Conservation (phyloP, 2,113 vertebrate genomes). For the Macrotis lagotis region DNA sequence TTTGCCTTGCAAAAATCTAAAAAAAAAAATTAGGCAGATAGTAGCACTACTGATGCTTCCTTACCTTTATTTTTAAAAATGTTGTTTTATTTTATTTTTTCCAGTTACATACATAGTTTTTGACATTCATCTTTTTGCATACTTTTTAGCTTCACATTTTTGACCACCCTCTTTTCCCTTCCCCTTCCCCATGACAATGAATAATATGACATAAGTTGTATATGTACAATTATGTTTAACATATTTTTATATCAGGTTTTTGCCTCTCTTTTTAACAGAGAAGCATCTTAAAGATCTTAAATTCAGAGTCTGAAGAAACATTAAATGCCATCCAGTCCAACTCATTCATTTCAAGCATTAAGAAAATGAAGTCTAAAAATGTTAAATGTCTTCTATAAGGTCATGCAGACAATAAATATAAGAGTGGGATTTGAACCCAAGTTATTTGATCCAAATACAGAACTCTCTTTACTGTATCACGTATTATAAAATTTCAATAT, state of each 20-base stretch:
- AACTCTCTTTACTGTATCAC: neutral
- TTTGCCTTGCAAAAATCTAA: too few species aligned
- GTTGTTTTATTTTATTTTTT: too few species aligned
- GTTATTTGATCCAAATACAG: neutral
- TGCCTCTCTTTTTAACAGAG: neutral
- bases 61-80: too few species aligned
- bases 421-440: neutral
- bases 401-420: neutral
- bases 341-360: neutral
- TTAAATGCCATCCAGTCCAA: neutral
- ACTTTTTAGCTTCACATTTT: too few species aligned
- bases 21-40: neutral
- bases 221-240: too few species aligned
- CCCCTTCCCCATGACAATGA: too few species aligned
- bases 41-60: neutral
- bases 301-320: neutral
- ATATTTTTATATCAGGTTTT: too few species aligned
- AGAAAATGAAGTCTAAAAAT: neutral
- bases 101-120: too few species aligned
- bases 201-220: too few species aligned
- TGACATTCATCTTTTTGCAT: too few species aligned
- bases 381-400: neutral
- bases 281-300: neutral
- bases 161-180: too few species aligned
- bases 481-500: neutral